phyloP scores from a whole-genome alignment of 1,140 invertebrate genomes.

The Drosophila mojavensis region DNA sequence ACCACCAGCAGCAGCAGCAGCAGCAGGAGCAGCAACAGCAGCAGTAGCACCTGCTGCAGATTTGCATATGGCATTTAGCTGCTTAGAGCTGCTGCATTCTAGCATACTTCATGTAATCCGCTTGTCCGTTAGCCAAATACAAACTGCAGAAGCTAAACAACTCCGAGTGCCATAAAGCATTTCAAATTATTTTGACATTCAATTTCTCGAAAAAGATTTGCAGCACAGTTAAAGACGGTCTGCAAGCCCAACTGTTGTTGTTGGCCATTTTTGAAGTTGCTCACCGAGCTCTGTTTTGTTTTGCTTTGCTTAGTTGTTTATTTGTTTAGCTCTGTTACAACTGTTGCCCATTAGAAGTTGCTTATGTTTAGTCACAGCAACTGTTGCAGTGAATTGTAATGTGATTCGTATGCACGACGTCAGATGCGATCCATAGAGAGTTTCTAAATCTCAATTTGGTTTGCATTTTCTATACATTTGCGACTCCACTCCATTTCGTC shows the following conservation, averaged over 20 bases:
- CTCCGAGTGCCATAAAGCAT: slow-evolving; percentile 29
- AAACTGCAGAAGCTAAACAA: background rate
- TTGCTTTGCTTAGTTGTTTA: no score
- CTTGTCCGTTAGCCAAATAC: slow-evolving; percentile 31
- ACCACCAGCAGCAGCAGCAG: slow-evolving; percentile 1
- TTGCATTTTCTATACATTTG: no score
- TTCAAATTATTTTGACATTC: slow-evolving; percentile 50
- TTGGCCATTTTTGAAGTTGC: no score
- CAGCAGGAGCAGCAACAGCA: slow-evolving; percentile 23
- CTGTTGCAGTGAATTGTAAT: no score
- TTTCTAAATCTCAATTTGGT: no score
- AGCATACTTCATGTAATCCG: slow-evolving; percentile 35
- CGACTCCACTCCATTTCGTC: no score
- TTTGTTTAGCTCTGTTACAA: no score
- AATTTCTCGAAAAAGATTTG: slow-evolving; percentile 28
- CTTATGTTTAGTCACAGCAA: no score
- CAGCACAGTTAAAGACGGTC: slow-evolving; percentile 12
- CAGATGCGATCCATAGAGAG: no score
- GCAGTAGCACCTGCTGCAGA: slow-evolving; percentile 33
- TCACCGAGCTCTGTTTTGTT: no score
- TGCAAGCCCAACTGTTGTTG: background rate
- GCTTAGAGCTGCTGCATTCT: slow-evolving; percentile 37
- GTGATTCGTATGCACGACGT: no score
- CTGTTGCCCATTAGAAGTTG: no score
- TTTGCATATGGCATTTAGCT: slow-evolving; percentile 51